These are phyloP conservation scores for Potorous gilbertii DNA, from an alignment of 2,797 vertebrate genomes.

Conservation along the genomic window DNA sequence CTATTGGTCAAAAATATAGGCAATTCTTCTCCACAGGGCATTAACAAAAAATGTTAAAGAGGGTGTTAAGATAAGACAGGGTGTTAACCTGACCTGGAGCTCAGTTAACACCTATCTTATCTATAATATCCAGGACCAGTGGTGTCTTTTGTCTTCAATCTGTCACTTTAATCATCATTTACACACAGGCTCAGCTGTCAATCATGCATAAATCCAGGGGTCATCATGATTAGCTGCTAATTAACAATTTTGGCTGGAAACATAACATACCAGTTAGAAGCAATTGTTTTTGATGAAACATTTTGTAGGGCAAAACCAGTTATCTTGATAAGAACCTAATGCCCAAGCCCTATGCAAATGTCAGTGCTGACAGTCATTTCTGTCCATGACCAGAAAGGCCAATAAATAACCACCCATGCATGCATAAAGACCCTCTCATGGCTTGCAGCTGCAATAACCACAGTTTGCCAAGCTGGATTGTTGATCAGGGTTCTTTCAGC, in stretches of 20 bases:
- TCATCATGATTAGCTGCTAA: background rate
- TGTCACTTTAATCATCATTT: background rate
- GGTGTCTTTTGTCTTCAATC: background rate
- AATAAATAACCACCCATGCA: background rate
- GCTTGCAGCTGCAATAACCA: background rate
- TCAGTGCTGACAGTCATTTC: background rate
- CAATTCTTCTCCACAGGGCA: background rate
- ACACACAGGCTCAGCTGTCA: background rate
- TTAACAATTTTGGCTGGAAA: background rate
- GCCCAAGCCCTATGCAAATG: slow-evolving; percentile 5
- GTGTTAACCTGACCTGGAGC: background rate
- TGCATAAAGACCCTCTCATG: background rate
- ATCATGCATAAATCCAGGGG: background rate
- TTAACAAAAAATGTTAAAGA: background rate
- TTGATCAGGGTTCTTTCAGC: background rate
- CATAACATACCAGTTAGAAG: background rate
- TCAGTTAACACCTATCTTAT: background rate
- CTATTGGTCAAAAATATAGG: background rate
- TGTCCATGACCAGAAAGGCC: background rate
- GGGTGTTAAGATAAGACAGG: background rate
- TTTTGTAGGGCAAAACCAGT: background rate
- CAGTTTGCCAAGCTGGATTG: background rate
- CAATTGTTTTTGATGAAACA: background rate
- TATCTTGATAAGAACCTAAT: background rate
- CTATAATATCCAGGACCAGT: background rate